These are phyloP conservation scores for Chaetodon trifasciatus DNA, from an alignment of 2,797 vertebrate species.

Conservation along the genomic window DNA sequence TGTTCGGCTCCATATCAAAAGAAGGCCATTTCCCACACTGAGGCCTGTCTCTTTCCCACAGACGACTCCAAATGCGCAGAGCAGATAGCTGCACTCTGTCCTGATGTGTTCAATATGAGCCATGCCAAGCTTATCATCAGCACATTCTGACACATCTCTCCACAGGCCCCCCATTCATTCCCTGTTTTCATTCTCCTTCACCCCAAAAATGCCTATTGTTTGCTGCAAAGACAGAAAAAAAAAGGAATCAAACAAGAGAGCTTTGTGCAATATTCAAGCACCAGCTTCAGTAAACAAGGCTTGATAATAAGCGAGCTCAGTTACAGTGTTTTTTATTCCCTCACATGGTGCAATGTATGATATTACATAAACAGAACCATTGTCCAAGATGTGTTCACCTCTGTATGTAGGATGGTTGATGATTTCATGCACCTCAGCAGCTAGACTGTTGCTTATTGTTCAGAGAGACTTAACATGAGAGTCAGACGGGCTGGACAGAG, in stretches of 20 bases:
- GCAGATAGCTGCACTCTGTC: slow-evolving; percentile 64
- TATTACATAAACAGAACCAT: slow-evolving; percentile 47
- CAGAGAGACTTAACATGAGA: slow-evolving; percentile 20
- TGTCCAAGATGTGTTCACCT: slow-evolving; percentile 43
- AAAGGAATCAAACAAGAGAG: slow-evolving; percentile 56
- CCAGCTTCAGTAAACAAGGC: slow-evolving; percentile 66
- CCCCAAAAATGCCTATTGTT: slow-evolving; percentile 64
- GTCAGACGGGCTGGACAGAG: slow-evolving; percentile 38
- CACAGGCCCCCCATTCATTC: slow-evolving; percentile 67
- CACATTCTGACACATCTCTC: slow-evolving; percentile 62
- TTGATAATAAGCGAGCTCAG: slow-evolving; percentile 61
- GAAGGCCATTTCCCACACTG: slow-evolving; percentile 75
- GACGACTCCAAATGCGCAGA: slow-evolving; percentile 57
- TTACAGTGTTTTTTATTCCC: slow-evolving; percentile 55
- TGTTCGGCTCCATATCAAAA: slow-evolving; percentile 64
- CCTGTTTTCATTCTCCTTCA: slow-evolving; percentile 59
- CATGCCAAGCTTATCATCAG: slow-evolving; percentile 67
- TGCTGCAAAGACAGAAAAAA: slow-evolving; percentile 39
- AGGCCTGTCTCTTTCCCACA: slow-evolving; percentile 79
- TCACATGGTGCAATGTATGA: slow-evolving; percentile 15
- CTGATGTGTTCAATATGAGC: slow-evolving; percentile 52
- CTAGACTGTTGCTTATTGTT: slow-evolving; percentile 56
- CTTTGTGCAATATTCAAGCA: slow-evolving; percentile 58
- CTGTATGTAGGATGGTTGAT: slow-evolving; percentile 44
- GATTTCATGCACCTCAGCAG: slow-evolving; percentile 38